Conservation (phyloP, 2,113 vertebrate species). For the Tringa solitaria region DNA sequence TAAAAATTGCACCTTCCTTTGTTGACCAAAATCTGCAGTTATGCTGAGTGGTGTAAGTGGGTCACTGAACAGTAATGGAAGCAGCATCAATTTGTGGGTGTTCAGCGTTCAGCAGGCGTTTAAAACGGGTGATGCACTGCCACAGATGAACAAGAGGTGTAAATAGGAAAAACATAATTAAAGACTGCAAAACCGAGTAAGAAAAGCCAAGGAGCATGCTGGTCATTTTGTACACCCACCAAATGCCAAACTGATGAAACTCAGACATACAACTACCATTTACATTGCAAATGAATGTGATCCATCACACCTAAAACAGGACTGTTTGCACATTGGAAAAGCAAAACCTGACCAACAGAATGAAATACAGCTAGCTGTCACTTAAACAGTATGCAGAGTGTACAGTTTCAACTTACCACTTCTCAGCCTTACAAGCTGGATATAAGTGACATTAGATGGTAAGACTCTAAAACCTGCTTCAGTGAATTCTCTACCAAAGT, state of each 20-base stretch:
- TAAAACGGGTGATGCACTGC: neutral
- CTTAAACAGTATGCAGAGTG: neutral
- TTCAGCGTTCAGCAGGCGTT: neutral
- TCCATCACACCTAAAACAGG: neutral
- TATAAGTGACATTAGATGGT: neutral
- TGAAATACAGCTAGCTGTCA: neutral
- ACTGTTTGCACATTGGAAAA: neutral
- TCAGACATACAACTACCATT: neutral
- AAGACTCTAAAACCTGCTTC: neutral
- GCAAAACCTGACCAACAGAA: neutral
- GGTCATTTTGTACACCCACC: neutral
- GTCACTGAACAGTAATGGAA: neutral
- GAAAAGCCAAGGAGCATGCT: neutral
- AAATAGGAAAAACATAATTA: neutral
- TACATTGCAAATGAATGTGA: neutral
- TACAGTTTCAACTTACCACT: neutral
- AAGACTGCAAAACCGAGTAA: neutral
- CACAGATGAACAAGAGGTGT: neutral
- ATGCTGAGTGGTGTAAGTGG: neutral
- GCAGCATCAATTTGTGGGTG: neutral
- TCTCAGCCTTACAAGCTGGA: no score
- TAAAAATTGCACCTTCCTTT: neutral
- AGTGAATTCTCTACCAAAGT: neutral
- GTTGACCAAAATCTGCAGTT: neutral
- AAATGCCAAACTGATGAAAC: neutral